Evolutionary conservation across 2,113 vertebrate genomes (phyloP).

Genomic region (Leucoraja erinaceus): DNA sequence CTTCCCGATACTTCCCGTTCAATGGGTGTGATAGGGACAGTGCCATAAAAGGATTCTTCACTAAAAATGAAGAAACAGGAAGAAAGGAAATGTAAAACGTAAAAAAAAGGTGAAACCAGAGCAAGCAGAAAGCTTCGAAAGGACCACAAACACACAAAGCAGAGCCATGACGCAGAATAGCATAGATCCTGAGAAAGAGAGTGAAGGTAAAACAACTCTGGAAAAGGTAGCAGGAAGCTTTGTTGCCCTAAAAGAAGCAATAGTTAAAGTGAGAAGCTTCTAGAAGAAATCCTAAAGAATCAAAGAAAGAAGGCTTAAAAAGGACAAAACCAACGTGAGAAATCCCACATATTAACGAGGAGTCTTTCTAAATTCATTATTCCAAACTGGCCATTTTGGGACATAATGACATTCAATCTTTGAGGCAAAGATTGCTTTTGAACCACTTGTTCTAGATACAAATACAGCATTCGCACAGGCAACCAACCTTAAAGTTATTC

Average conservation of each 20-base stretch:
- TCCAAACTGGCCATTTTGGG: not conserved
- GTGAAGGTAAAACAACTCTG: conserved; percentile 18
- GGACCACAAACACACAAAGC: conserved; percentile 46
- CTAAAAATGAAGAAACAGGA: conserved; percentile 58
- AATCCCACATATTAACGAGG: not conserved
- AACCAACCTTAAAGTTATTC: not conserved
- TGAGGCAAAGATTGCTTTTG: not conserved
- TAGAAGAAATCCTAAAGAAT: not conserved
- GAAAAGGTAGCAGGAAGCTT: conserved; percentile 47
- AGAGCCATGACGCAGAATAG: conserved; percentile 45
- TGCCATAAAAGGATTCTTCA: conserved; percentile 83
- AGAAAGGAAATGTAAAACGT: conserved; percentile 41
- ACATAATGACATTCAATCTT: not conserved
- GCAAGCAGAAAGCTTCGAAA: conserved; percentile 50
- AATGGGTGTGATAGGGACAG: conserved; percentile 83
- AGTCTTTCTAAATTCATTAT: conserved; percentile 20
- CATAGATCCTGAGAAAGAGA: conserved; percentile 33
- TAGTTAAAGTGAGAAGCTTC: not conserved
- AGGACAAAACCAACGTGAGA: not conserved
- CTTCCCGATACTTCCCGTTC: conserved; percentile 76
- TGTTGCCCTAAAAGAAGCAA: conserved; percentile 40
- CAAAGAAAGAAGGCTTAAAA: not conserved
- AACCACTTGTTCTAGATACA: not conserved
- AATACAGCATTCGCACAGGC: not conserved
- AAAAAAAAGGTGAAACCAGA: conserved; percentile 46